Percentiles rank a stretch among this genome's conserved stretches.
These are phyloP conservation scores for Ceratosolen fusciceps DNA, from an alignment of 1,140 invertebrate species.

Conservation along the genomic window DNA sequence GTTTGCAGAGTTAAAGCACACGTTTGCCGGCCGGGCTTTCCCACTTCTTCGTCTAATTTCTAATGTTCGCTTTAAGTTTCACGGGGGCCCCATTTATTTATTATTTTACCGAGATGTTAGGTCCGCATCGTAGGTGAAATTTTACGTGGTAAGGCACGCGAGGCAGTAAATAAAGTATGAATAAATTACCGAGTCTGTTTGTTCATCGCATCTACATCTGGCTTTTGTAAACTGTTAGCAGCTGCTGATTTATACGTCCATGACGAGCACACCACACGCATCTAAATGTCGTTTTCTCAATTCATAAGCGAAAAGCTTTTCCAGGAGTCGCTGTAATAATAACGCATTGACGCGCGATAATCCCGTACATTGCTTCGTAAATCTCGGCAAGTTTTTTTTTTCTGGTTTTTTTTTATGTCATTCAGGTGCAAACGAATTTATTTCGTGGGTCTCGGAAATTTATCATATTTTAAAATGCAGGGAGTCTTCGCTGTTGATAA, in stretches of 20 bases:
- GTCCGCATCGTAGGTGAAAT: too few relatives aligned
- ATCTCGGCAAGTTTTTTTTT: not conserved
- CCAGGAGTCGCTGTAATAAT: too few relatives aligned
- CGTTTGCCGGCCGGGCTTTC: not conserved
- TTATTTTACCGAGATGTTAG: not conserved
- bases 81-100: not conserved
- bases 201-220: not conserved
- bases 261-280: not conserved
- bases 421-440: not conserved
- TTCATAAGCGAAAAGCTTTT: too few relatives aligned
- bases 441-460: too few relatives aligned
- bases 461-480: too few relatives aligned
- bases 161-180: not conserved
- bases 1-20: not conserved
- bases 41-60: not conserved
- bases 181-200: not conserved
- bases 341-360: too few relatives aligned
- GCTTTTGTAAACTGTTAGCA: not conserved
- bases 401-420: not conserved
- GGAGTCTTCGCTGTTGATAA: too few relatives aligned
- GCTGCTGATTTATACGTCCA: not conserved
- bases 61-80: not conserved
- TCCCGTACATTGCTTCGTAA: not conserved
- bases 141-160: too few relatives aligned
- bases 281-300: not conserved